phyloP scores from a whole-genome alignment of 2,888 invertebrate species.

The Dusona sp. region DNA sequence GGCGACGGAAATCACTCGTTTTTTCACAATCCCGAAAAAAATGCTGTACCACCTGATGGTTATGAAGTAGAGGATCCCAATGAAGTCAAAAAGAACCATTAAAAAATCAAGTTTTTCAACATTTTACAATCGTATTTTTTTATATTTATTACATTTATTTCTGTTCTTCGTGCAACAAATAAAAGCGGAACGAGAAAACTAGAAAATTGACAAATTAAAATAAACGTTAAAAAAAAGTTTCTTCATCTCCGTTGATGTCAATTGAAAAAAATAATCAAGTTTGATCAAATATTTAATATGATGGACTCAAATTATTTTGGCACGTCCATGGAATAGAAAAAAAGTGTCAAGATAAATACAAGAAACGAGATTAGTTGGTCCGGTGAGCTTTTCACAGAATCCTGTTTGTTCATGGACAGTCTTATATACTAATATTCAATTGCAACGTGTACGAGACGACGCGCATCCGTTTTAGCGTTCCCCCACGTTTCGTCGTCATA shows the following conservation, averaged over 20 bases:
- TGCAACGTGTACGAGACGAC: background rate
- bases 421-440: background rate
- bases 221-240: background rate
- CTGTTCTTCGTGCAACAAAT: background rate
- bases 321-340: background rate
- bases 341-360: background rate
- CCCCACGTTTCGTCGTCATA: background rate
- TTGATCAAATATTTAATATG: background rate
- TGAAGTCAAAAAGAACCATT: constrained; percentile 32
- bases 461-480: constrained; percentile 7
- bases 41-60: constrained; percentile 77
- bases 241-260: too few species aligned
- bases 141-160: background rate
- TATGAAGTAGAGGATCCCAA: constrained; percentile 78
- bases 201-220: background rate
- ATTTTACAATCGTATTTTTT: background rate
- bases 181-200: too few species aligned
- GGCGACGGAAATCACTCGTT: constrained; percentile 79
- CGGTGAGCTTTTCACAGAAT: too few species aligned
- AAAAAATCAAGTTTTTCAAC: background rate
- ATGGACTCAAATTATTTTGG: background rate
- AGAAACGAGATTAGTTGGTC: background rate
- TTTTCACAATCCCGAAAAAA: constrained; percentile 78
- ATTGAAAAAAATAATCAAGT: too few species aligned
- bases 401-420: too few species aligned